phyloP scores from a whole-genome alignment of 1,140 invertebrate species.

The Lasaia peninsularis region DNA sequence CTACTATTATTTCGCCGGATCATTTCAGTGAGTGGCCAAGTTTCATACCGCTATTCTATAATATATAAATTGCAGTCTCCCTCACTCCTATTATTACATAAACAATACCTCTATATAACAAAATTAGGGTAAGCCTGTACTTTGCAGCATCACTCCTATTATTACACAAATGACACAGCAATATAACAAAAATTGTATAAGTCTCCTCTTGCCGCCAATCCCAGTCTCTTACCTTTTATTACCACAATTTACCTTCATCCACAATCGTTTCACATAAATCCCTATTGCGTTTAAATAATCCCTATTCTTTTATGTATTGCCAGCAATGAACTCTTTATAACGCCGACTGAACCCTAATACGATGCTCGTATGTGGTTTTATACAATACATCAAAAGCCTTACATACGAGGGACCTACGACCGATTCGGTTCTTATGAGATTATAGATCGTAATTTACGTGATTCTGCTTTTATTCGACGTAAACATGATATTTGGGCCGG shows the following conservation, averaged over 20 bases:
- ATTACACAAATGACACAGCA: no score
- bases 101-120: no score
- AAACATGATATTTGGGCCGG: conserved; percentile 15
- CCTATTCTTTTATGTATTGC: not conserved
- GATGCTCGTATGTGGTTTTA: conserved; percentile 10
- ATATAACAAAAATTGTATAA: no score
- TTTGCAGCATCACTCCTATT: no score
- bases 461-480: conserved; percentile 16
- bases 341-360: conserved; percentile 14
- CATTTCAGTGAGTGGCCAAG: no score
- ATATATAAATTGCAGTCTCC: no score
- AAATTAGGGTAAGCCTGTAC: no score
- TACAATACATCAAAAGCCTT: conserved; percentile 14
- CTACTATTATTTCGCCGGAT: no score
- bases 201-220: no score
- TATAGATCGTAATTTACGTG: conserved; percentile 19
- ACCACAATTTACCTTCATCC: not conserved
- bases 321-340: conserved; percentile 5
- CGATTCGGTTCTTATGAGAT: conserved; percentile 20
- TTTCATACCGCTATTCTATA: no score
- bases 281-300: not conserved
- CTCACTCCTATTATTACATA: no score
- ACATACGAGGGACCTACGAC: conserved; percentile 15
- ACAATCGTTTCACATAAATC: not conserved
- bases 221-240: no score